Percentiles rank a stretch among this genome's conserved stretches.
These are phyloP conservation scores for Leptodactylus fuscus DNA, from an alignment of 2,113 vertebrate genomes.

Conservation along the genomic window DNA sequence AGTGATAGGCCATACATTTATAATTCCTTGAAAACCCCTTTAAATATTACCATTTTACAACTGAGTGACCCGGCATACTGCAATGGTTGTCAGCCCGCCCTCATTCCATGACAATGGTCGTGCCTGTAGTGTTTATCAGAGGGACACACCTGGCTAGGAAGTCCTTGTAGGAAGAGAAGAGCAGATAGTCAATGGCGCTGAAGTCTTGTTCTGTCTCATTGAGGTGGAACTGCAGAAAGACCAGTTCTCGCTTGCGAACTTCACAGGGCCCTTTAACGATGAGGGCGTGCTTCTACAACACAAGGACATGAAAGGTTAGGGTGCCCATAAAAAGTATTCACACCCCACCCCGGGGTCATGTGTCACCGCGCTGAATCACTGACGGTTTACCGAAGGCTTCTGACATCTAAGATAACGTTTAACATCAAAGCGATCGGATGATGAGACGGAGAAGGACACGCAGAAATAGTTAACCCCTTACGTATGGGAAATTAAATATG, in stretches of 20 bases:
- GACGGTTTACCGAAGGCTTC: neutral
- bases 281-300: slow-evolving; percentile 82
- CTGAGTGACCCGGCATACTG: neutral
- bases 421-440: neutral
- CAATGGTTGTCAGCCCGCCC: neutral
- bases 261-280: slow-evolving; percentile 89
- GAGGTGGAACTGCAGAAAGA: slow-evolving; percentile 94
- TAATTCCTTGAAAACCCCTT: no score
- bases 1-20: no score
- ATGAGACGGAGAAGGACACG: no score
- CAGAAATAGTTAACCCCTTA: no score
- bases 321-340: neutral
- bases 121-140: neutral
- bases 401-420: neutral
- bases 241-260: slow-evolving; percentile 87
- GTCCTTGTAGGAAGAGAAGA: slow-evolving; percentile 89
- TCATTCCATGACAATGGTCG: neutral
- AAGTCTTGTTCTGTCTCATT: slow-evolving; percentile 93
- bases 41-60: no score
- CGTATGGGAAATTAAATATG: no score
- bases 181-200: slow-evolving; percentile 96
- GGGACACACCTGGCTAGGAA: slow-evolving; percentile 72
- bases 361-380: no score
- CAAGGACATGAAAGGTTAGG: neutral
- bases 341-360: neutral